These are phyloP conservation scores for Triops longicaudatus DNA, from an alignment of 1,140 invertebrate genomes.

Conservation along the genomic window DNA sequence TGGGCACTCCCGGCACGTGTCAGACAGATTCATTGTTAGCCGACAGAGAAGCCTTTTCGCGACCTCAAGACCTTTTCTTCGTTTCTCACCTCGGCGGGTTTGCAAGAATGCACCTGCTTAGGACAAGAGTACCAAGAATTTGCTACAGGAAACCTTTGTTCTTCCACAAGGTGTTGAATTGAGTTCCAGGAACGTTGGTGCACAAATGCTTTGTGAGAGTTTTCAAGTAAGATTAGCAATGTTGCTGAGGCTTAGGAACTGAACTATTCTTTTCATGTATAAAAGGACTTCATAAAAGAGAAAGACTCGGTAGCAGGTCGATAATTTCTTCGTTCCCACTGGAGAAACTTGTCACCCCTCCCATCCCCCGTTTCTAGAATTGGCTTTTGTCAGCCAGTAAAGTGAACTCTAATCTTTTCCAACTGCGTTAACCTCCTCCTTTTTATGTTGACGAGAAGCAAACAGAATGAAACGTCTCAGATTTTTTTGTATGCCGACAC, in stretches of 20 bases:
- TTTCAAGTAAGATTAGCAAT: background rate
- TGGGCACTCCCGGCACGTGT: background rate
- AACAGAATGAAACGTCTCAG: background rate
- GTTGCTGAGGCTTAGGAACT: too few relatives aligned
- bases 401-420: background rate
- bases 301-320: background rate
- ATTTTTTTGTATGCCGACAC: background rate
- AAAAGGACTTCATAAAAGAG: background rate
- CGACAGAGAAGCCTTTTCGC: background rate
- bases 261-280: background rate
- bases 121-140: background rate
- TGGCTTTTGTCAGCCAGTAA: conserved; percentile 16
- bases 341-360: background rate
- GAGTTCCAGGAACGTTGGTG: background rate
- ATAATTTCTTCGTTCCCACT: conserved; percentile 13
- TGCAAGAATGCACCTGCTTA: background rate
- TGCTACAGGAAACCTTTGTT: background rate
- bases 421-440: conserved; percentile 2
- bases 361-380: background rate
- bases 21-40: background rate
- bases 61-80: background rate
- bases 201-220: background rate
- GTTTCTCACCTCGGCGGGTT: background rate
- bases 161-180: background rate
- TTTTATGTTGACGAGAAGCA: background rate